Conservation (phyloP, 2,888 invertebrate genomes). For the Aphrophora alni region DNA sequence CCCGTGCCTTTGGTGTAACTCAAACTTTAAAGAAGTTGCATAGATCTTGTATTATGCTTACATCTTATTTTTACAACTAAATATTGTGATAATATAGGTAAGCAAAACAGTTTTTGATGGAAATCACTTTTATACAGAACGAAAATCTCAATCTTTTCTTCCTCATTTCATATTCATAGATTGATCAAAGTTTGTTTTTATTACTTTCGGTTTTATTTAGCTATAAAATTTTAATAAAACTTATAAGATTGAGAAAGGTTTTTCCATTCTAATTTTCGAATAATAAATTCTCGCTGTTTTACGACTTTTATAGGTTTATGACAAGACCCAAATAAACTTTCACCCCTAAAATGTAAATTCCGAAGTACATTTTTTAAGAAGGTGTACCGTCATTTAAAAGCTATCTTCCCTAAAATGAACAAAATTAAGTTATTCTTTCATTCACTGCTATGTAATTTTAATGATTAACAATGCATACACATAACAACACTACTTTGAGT, state of each 20-base stretch:
- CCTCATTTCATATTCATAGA: neutral
- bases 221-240: neutral
- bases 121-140: neutral
- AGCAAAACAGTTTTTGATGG: neutral
- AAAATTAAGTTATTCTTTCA: too few species aligned
- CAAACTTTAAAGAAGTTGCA: too few species aligned
- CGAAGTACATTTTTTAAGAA: too few species aligned
- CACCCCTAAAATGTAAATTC: neutral
- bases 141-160: neutral
- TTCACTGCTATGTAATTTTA: too few species aligned
- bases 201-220: neutral
- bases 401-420: too few species aligned
- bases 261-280: neutral
- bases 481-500: too few species aligned
- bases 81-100: neutral
- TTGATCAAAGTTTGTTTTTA: neutral
- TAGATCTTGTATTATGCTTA: too few species aligned
- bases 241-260: neutral
- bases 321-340: neutral
- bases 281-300: neutral
- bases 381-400: too few species aligned
- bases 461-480: too few species aligned
- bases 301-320: neutral
- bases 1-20: too few species aligned
- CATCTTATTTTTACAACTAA: too few species aligned